Percentiles rank a stretch among this genome's conserved stretches.
Conservation (phyloP, 1,140 invertebrate genomes). For the Platyscapa corneri region DNA sequence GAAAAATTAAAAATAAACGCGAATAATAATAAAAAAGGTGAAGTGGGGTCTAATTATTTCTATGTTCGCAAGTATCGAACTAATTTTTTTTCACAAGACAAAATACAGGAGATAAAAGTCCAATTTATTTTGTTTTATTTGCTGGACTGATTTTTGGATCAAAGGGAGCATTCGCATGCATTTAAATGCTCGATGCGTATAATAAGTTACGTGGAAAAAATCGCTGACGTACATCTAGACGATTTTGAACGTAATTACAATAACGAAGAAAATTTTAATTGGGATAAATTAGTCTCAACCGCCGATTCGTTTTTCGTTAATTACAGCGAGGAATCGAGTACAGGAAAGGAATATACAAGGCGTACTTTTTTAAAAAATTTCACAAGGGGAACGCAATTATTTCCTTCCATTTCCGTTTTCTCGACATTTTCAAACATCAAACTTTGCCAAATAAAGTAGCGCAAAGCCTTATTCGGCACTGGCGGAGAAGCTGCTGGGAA, state of each 20-base stretch:
- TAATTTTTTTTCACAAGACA: background rate
- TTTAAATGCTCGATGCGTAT: background rate
- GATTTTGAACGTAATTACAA: background rate
- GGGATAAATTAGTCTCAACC: background rate
- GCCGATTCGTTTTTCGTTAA: background rate
- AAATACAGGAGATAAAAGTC: background rate
- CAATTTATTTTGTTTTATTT: background rate
- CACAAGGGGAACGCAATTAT: no score
- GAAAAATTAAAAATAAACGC: background rate
- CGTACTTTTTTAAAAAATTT: background rate
- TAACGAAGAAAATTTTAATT: background rate
- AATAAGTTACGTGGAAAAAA: background rate
- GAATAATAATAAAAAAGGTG: background rate
- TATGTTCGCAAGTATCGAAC: background rate
- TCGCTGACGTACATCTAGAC: background rate
- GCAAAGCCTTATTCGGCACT: background rate
- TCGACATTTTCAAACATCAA: conserved; percentile 17
- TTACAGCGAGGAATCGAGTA: background rate
- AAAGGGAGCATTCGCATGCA: background rate
- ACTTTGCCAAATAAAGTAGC: conserved; percentile 7
- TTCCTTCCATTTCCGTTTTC: background rate
- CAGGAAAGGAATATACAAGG: no score
- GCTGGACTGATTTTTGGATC: background rate
- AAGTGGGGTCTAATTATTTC: background rate
- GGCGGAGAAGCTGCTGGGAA: background rate